These are phyloP conservation scores for Onthophagus taurus DNA, from an alignment of 1,140 invertebrate genomes.

Conservation along the genomic window DNA sequence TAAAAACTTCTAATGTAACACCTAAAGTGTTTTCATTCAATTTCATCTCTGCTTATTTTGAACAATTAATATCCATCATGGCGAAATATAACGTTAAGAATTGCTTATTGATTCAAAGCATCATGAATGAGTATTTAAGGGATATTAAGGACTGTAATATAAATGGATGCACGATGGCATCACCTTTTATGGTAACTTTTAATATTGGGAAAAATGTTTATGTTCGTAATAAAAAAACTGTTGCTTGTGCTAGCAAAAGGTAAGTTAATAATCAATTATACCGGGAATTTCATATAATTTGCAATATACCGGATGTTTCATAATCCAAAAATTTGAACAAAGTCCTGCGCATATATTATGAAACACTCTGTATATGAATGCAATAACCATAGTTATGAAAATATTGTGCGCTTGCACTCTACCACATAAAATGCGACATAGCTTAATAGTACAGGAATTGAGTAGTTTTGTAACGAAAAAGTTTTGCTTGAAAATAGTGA, in stretches of 20 bases:
- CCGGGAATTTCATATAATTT: background rate
- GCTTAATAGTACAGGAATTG: no score
- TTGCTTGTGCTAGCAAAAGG: background rate
- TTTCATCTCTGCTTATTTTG: constrained; percentile 3
- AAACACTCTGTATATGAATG: no score
- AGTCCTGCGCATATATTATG: no score
- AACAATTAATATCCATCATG: constrained; percentile 6
- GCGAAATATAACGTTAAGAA: background rate
- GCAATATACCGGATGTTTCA: background rate
- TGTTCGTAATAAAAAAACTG: constrained; percentile 7
- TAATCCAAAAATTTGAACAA: background rate
- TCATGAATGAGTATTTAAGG: background rate
- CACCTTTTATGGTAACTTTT: background rate
- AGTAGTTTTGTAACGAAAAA: no score
- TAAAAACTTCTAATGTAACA: background rate
- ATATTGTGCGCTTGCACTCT: no score
- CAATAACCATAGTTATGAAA: no score
- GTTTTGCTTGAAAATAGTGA: no score
- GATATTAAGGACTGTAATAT: background rate
- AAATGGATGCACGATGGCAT: constrained; percentile 6
- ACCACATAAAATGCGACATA: no score
- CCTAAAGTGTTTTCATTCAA: constrained; percentile 1
- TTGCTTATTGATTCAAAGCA: background rate
- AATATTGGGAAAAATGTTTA: constrained; percentile 8
- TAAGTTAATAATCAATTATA: no score